Evolutionary conservation across 2,888 invertebrate species (phyloP).

Genomic region (Athetis lepigone): DNA sequence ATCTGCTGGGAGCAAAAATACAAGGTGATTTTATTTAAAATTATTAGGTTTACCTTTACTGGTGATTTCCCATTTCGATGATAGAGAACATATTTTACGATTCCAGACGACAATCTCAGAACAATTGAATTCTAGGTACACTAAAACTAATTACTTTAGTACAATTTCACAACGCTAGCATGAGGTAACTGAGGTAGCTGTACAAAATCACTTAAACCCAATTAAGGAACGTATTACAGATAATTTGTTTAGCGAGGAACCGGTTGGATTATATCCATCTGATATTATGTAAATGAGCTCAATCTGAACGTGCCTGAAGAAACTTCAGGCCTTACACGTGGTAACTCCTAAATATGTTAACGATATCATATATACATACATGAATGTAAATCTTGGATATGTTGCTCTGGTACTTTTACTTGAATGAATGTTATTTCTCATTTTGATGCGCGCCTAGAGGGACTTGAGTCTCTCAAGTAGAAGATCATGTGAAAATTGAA

Average conservation of each 20-base stretch:
- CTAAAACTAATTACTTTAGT: neutral
- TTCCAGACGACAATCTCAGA: neutral
- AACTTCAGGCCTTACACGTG: constrained; percentile 47
- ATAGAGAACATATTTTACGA: too few relatives aligned
- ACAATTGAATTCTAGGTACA: neutral
- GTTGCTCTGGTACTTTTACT: constrained; percentile 40
- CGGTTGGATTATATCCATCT: constrained; percentile 54
- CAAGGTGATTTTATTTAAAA: neutral
- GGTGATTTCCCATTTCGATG: neutral
- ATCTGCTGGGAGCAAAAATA: constrained; percentile 27
- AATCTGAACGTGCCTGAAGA: constrained; percentile 48
- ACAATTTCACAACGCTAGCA: neutral
- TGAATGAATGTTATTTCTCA: constrained; percentile 43
- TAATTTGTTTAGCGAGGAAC: constrained; percentile 55
- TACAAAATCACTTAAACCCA: constrained; percentile 30
- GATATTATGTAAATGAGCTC: constrained; percentile 59
- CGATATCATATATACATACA: constrained; percentile 59
- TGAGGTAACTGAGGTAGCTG: neutral
- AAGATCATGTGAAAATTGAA: constrained; percentile 15
- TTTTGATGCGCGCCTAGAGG: constrained; percentile 49
- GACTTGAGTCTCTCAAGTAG: constrained; percentile 12
- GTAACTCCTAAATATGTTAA: constrained; percentile 63
- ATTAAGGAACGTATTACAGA: constrained; percentile 45
- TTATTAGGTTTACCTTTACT: neutral
- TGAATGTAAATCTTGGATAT: constrained; percentile 55